Base-by-base conservation (phyloP, 2,888 invertebrate species). In the Andrena dorsata region DNA sequence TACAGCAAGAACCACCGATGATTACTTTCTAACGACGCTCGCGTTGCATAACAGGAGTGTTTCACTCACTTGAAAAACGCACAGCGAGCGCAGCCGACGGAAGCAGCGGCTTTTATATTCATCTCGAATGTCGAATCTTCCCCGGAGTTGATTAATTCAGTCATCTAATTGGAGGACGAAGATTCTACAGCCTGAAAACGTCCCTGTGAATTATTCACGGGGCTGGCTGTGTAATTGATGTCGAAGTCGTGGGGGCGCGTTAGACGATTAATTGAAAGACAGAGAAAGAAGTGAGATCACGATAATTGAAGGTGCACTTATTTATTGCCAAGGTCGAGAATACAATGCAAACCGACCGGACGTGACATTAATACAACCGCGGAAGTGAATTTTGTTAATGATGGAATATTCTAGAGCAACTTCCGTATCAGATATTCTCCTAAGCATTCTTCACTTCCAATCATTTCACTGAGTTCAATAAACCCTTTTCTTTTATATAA, bases 151-250 rank as follows among this genome's bases (percentile, higher is more conserved):
- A 63, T 76, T 76, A 72, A 76, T 63, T 76, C 73, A 72, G 71
- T 76, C 72, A 72, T 30, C 61, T 72, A 76, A 76, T 72, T 63
- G 76, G 76, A 72, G 73, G 58, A 5, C n/a, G 76, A 63, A 76
- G 76, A 61, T 72, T 53, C 72, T 63, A 35, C n/a, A 76, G 61
- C 35, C 73, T 23, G 53, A n/a, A 53, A 56, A 53, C n/a, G 28
- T 63, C 30, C n/a, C 20, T 8, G 63, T 76, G 53, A 75, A 77
- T 77, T 73, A 74, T 77, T 74, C 75, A 74, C 47, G 20, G 16
- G 2, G 49, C 32, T 47, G 64, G 35, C 61, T 30, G 30, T 26
- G 61, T 51, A 30, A 4, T 51, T 51, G 61, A 51, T 76, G 71
- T 61, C 20, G 51, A 53, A 71, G 53, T 53, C 53, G 2, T 41